Conservation (phyloP, 2,113 vertebrate species). For the Spizaetus ornatus region DNA sequence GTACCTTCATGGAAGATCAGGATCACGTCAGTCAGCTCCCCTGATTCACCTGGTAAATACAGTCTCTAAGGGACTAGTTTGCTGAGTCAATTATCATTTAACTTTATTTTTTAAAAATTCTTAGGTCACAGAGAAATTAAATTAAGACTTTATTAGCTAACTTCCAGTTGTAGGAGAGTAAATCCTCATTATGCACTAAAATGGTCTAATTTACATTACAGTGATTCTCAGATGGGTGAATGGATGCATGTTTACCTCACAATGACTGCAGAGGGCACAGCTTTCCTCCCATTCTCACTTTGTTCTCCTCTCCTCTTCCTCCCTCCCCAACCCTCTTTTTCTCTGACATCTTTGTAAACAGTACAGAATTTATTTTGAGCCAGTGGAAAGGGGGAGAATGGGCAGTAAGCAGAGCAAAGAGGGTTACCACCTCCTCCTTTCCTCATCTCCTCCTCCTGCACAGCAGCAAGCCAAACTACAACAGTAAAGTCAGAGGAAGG, state of each 20-base stretch:
- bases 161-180: neutral
- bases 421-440: neutral
- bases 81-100: neutral
- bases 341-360: neutral
- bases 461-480: neutral
- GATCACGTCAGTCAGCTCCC: neutral
- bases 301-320: neutral
- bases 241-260: neutral
- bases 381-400: neutral
- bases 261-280: neutral
- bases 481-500: neutral
- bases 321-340: neutral
- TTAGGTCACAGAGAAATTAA: neutral
- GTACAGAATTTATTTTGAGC: neutral
- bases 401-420: neutral
- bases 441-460: neutral
- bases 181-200: neutral
- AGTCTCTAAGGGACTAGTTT: neutral
- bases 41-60: neutral
- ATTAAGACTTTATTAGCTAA: neutral
- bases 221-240: neutral
- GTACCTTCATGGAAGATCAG: neutral
- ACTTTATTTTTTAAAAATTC: neutral
- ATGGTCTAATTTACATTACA: neutral
- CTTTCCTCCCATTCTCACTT: neutral